Base-by-base conservation (phyloP, 1,140 invertebrate genomes). In the Xylocopa sonorina region DNA sequence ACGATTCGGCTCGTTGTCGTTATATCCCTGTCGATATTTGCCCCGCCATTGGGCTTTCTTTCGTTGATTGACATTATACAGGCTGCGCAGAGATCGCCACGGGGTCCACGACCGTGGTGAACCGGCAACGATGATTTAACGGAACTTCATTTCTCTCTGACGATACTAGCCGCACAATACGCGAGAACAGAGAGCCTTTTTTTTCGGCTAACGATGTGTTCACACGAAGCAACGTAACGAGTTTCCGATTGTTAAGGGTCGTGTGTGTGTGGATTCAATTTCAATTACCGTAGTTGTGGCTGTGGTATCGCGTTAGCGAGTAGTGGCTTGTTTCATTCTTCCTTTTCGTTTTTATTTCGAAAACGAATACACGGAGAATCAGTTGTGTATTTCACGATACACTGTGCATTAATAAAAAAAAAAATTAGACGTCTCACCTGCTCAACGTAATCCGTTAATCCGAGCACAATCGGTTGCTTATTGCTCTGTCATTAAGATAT, bases 1-100 rank as follows among this genome's bases (percentile, higher is more conserved):
- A 71, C 9, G 27, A 78, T 51, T 27, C 21, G 18, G 43, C 38
- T 71, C 38, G 43, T 57, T 57, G 51, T 60, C 53, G 29, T n/a
- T 77, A 18, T n/a, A 18, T n/a, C n/a, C n/a, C 12, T 12, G 4
- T 21, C 43, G 29, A 41, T 64, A 41, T 16, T 27, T n/a, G 32
- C 27, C 32, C 32, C 18, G 4, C n/a, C 16, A 68, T 69, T 41
- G 38, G 38, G 43, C 5, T n/a, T 6, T 21, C 7, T 5, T 29
- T n/a, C 12, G 14, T 14, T 16, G 51, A 77, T 77, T 29, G 64
- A 77, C 68, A 68, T n/a, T n/a, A n/a, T n/a, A 69, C 7, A n/a
- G 24, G 3, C n/a, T 21, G 24, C 29, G 41, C 10, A 12, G 55
- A n/a, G 50, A 55, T 27, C 67, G 4, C 12, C 48, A 14, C 14